Evolutionary conservation across 2,888 invertebrate genomes (phyloP).

Genomic region (Noctua fimbriata): DNA sequence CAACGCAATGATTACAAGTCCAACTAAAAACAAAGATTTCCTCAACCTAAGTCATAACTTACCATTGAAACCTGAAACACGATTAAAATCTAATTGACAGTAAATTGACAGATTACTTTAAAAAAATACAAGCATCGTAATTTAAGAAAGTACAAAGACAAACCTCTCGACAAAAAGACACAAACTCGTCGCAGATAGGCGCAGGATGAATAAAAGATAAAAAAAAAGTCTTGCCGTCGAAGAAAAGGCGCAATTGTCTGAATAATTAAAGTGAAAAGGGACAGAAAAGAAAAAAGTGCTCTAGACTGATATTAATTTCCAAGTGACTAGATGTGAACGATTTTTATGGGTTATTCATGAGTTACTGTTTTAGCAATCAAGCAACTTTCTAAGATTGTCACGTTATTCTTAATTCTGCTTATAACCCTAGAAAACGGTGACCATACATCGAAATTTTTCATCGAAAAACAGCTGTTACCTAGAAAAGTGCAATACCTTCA

Average conservation of each 20-base stretch:
- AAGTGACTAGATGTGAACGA: constrained; percentile 20
- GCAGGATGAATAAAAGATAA: constrained; percentile 64
- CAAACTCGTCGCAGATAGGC: constrained; percentile 45
- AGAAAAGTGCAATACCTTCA: no score
- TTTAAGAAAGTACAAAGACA: constrained; percentile 29
- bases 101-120: neutral
- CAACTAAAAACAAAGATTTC: neutral
- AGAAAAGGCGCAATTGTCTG: constrained; percentile 55
- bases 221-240: constrained; percentile 50
- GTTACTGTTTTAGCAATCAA: neutral
- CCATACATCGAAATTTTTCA: no score
- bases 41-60: neutral
- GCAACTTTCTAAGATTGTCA: neutral
- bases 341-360: constrained; percentile 24
- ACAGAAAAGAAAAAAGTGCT: constrained; percentile 39
- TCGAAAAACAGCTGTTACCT: no score
- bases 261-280: constrained; percentile 61
- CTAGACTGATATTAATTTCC: constrained; percentile 54
- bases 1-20: neutral
- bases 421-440: neutral
- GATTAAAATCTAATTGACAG: neutral
- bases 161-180: constrained; percentile 36
- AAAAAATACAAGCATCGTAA: neutral
- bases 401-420: neutral
- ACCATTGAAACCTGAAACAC: neutral